These are phyloP conservation scores for Falco punctatus DNA, from an alignment of 2,113 vertebrate species.

Conservation along the genomic window DNA sequence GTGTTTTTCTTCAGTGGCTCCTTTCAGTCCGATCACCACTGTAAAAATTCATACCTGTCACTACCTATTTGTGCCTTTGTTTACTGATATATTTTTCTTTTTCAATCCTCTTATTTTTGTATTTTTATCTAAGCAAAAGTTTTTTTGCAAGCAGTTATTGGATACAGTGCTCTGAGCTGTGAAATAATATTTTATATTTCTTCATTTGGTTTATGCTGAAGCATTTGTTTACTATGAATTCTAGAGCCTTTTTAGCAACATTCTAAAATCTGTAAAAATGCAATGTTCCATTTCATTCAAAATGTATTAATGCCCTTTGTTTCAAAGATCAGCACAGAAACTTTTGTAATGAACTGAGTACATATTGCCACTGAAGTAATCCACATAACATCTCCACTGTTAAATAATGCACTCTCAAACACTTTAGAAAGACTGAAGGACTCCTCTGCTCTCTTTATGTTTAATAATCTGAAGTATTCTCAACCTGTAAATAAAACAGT, in stretches of 20 bases:
- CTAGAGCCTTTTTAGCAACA: neutral
- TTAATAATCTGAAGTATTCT: slow-evolving; percentile 10
- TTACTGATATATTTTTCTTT: slow-evolving; percentile 18
- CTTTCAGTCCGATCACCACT: neutral
- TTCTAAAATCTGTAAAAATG: neutral
- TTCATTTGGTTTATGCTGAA: neutral
- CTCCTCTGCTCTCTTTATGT: neutral
- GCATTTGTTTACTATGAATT: neutral
- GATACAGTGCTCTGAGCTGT: neutral
- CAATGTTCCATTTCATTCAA: neutral
- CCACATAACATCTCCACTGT: neutral
- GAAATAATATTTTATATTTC: slow-evolving; percentile 25
- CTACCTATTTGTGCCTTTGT: neutral
- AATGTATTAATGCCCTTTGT: neutral
- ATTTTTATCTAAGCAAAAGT: neutral
- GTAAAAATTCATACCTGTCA: neutral
- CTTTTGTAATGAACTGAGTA: neutral
- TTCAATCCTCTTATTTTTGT: neutral
- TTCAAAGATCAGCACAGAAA: neutral
- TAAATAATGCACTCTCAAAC: neutral
- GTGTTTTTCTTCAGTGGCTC: neutral
- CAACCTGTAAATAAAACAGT: neutral
- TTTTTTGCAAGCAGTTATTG: neutral
- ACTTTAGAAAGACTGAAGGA: neutral
- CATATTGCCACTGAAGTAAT: neutral